These are phyloP conservation scores for Cepaea nemoralis DNA, from an alignment of 1,140 invertebrate genomes.

Conservation along the genomic window DNA sequence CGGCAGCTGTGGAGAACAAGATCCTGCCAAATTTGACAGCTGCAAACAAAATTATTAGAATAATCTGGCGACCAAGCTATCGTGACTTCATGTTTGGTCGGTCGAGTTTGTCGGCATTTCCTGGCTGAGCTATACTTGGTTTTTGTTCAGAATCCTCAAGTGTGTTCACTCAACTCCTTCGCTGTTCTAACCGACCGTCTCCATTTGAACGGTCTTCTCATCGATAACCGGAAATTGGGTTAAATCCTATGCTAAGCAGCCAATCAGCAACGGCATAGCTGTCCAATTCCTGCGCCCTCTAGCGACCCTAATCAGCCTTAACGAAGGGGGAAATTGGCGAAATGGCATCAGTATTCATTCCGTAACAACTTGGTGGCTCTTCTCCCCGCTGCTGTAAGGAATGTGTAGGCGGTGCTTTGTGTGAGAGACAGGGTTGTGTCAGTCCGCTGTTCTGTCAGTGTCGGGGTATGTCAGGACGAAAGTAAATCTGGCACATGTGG, in stretches of 20 bases:
- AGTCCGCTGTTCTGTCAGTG: too few relatives aligned
- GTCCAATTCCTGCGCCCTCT: conserved; percentile 7
- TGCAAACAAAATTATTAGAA: too few relatives aligned
- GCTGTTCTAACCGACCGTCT: neutral
- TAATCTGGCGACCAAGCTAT: neutral
- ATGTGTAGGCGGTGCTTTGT: neutral
- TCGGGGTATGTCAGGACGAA: too few relatives aligned
- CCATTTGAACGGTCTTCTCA: conserved; percentile 12
- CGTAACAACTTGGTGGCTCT: neutral
- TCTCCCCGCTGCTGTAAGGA: neutral
- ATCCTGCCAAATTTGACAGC: too few relatives aligned
- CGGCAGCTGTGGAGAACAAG: too few relatives aligned
- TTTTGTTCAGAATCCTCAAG: conserved; percentile 2
- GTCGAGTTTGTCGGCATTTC: neutral
- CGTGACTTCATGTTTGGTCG: neutral
- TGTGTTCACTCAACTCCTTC: neutral
- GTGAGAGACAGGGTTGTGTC: neutral
- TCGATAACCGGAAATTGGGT: conserved; percentile 33
- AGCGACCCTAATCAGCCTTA: conserved; percentile 26
- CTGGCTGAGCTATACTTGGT: neutral
- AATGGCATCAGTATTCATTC: conserved; percentile 35
- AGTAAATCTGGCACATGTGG: too few relatives aligned
- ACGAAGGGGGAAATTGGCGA: conserved; percentile 30
- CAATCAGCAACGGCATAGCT: conserved; percentile 12
- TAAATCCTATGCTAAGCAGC: conserved; percentile 28